Evolutionary conservation across 2,888 invertebrate genomes (phyloP).

Genomic region (Ormyrus labotus): DNA sequence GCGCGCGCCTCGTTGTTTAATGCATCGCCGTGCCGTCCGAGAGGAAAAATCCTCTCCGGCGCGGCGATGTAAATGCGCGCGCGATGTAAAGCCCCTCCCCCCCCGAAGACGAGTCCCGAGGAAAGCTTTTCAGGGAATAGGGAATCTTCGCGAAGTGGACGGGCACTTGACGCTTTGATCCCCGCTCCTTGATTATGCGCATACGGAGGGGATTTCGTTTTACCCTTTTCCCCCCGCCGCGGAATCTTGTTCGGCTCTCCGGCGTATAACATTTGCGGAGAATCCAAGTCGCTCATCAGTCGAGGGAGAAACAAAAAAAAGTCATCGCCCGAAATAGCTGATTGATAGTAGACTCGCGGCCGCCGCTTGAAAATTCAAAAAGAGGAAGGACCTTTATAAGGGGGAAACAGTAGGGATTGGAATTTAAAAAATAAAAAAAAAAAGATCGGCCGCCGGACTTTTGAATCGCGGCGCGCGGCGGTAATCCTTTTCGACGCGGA

Average conservation of each 20-base stretch:
- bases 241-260: not conserved
- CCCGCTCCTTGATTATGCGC: slow-evolving; percentile 40
- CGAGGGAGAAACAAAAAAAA: not conserved
- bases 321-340: not conserved
- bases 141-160: slow-evolving; percentile 18
- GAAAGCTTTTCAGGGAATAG: slow-evolving; percentile 13
- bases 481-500: slow-evolving; percentile 46
- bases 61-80: slow-evolving; percentile 28
- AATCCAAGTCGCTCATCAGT: no score
- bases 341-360: not conserved
- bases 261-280: no score
- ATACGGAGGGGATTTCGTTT: slow-evolving; percentile 1
- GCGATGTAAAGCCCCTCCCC: slow-evolving; percentile 27
- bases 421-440: slow-evolving; percentile 18
- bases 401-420: not conserved
- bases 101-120: slow-evolving; percentile 4
- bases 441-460: slow-evolving; percentile 24
- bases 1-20: slow-evolving; percentile 29
- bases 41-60: slow-evolving; percentile 18
- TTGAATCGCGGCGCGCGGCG: not conserved
- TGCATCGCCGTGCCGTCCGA: slow-evolving; percentile 19
- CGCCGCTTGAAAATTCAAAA: slow-evolving; percentile 11
- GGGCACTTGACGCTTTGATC: slow-evolving; percentile 46
- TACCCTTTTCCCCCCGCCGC: not conserved
- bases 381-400: not conserved